Conservation (phyloP, 2,888 invertebrate genomes). For the Tenthredo distinguenda region DNA sequence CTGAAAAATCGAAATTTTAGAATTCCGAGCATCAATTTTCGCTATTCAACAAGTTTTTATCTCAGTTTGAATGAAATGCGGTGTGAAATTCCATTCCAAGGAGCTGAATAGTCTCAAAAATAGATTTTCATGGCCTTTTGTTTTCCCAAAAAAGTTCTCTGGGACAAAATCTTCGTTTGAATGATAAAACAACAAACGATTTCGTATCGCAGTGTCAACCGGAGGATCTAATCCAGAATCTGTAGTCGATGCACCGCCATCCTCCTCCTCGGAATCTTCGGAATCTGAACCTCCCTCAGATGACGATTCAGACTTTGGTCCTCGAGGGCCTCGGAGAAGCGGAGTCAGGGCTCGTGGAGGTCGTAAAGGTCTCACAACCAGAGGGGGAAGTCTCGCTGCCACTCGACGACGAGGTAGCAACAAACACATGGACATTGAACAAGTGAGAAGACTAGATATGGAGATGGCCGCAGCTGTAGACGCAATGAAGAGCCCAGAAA, state of each 20-base stretch:
- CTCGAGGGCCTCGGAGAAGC: constrained; percentile 70
- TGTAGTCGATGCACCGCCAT: constrained; percentile 64
- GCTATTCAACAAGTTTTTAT: not conserved
- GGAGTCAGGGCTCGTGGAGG: constrained; percentile 74
- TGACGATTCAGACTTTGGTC: constrained; percentile 75
- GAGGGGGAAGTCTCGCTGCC: constrained; percentile 72
- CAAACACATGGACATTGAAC: constrained; percentile 74
- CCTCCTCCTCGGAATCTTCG: constrained; percentile 71
- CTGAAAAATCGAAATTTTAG: not conserved
- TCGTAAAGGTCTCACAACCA: constrained; percentile 73
- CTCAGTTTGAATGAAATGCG: not conserved
- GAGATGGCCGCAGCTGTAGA: constrained; percentile 77
- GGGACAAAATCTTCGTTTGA: not conserved
- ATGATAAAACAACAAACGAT: not conserved
- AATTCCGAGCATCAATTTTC: not conserved
- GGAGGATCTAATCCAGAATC: constrained; percentile 56
- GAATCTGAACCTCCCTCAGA: constrained; percentile 74
- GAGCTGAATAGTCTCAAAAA: not conserved
- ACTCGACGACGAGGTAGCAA: constrained; percentile 70
- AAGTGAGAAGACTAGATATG: constrained; percentile 73
- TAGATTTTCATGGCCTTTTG: not conserved
- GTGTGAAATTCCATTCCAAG: not conserved
- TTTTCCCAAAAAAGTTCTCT: not conserved
- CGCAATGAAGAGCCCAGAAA: constrained; percentile 76
- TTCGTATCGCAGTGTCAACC: not conserved